Evolutionary conservation across 2,888 invertebrate genomes (phyloP).

Genomic region (Ophion obscuratus): DNA sequence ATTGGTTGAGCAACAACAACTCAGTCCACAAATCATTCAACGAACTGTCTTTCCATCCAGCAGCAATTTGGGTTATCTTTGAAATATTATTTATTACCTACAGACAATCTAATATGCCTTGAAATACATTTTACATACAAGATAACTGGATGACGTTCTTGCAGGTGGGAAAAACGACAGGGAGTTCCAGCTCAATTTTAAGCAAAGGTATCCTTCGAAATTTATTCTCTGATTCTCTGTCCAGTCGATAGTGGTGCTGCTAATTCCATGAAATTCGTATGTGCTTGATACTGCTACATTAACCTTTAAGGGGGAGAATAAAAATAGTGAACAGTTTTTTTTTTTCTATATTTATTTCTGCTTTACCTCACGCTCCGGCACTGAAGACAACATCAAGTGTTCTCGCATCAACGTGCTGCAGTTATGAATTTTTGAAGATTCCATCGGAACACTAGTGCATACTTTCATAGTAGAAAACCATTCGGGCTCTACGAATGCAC

Average conservation of each 20-base stretch:
- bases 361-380: conserved; percentile 51
- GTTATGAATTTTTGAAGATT: conserved; percentile 28
- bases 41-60: conserved; percentile 70
- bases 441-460: conserved; percentile 10
- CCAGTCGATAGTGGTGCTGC: conserved; percentile 69
- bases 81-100: conserved; percentile 43
- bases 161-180: conserved; percentile 69
- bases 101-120: neutral
- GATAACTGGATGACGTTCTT: conserved; percentile 67
- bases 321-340: neutral
- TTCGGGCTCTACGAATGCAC: conserved; percentile 54
- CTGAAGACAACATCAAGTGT: conserved; percentile 62
- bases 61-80: conserved; percentile 71
- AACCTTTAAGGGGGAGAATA: conserved; percentile 60
- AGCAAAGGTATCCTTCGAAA: conserved; percentile 72
- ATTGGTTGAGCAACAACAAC: conserved; percentile 71
- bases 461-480: conserved; percentile 73
- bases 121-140: conserved; percentile 64
- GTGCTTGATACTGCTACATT: conserved; percentile 63
- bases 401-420: conserved; percentile 58
- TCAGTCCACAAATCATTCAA: conserved; percentile 73
- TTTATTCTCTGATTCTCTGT: conserved; percentile 57
- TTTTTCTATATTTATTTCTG: neutral
- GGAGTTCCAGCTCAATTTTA: conserved; percentile 69
- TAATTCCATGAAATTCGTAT: conserved; percentile 73